These are phyloP conservation scores for Mellilla xanthometata DNA, from an alignment of 2,888 invertebrate species.

Conservation along the genomic window DNA sequence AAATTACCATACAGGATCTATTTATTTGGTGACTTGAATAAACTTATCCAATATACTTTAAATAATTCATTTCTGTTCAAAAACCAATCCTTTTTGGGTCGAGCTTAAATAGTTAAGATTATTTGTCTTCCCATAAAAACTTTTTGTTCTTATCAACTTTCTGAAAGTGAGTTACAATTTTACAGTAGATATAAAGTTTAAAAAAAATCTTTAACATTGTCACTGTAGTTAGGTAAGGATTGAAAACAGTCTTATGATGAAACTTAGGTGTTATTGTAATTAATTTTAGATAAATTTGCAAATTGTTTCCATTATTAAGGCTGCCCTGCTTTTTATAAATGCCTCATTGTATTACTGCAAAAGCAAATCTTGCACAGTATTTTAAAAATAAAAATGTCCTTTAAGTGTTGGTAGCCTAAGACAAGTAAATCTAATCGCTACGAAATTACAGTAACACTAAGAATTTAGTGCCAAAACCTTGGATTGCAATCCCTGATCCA, in stretches of 20 bases:
- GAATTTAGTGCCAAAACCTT: conserved; percentile 22
- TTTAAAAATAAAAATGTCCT: not conserved
- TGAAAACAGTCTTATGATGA: conserved; percentile 39
- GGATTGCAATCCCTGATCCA: conserved; percentile 12
- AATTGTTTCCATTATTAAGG: conserved; percentile 5
- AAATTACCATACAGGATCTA: no score
- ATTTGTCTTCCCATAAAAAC: conserved; percentile 44
- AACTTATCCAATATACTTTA: no score
- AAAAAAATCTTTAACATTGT: conserved; percentile 12
- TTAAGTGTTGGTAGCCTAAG: conserved; percentile 3
- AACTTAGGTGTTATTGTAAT: conserved; percentile 24
- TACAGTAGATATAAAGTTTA: not conserved
- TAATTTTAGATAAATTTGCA: conserved; percentile 21
- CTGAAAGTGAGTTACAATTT: not conserved
- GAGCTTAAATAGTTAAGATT: conserved; percentile 50
- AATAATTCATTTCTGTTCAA: not conserved
- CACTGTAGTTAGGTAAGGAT: conserved; percentile 26
- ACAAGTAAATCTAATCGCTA: conserved; percentile 1
- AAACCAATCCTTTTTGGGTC: conserved; percentile 30
- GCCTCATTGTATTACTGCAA: no score
- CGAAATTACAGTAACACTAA: conserved; percentile 10
- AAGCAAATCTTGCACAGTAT: no score
- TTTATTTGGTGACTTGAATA: no score
- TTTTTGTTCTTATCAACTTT: conserved; percentile 10
- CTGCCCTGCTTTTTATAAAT: no score